Conservation (phyloP, 2,888 invertebrate genomes). For the Cynaeus angustus region DNA sequence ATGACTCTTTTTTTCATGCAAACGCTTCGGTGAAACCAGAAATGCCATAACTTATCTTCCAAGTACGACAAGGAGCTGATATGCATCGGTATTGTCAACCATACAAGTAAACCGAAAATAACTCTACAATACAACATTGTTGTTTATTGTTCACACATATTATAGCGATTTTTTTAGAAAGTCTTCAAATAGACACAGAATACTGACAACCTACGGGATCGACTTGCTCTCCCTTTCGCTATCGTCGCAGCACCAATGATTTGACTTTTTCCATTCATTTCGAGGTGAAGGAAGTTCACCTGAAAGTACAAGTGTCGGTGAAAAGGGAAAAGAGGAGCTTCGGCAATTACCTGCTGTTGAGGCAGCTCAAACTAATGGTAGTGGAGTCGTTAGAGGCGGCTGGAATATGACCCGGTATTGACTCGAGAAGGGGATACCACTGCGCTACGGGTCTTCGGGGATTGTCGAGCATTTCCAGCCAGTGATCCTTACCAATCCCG, state of each 20-base stretch:
- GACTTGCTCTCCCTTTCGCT: constrained; percentile 29
- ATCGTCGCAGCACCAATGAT: constrained; percentile 42
- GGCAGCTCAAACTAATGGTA: constrained; percentile 77
- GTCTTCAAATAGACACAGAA: constrained; percentile 43
- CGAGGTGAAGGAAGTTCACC: constrained; percentile 16
- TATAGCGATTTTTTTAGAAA: constrained; percentile 41
- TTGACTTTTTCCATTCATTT: constrained; percentile 25
- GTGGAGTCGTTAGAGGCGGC: constrained; percentile 70
- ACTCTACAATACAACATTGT: constrained; percentile 43
- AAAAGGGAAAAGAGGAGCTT: neutral
- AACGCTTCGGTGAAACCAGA: constrained; percentile 12
- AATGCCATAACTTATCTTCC: constrained; percentile 3
- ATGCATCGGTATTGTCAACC: constrained; percentile 47
- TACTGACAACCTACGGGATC: constrained; percentile 45
- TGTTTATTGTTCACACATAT: constrained; percentile 49
- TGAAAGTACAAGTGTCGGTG: constrained; percentile 7
- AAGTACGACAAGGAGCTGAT: constrained; percentile 33
- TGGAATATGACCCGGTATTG: constrained; percentile 78
- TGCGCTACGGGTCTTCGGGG: constrained; percentile 88
- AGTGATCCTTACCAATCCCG: constrained; percentile 87
- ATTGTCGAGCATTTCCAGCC: constrained; percentile 90
- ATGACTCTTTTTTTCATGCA: neutral
- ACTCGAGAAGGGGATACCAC: constrained; percentile 87
- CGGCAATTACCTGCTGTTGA: constrained; percentile 72
- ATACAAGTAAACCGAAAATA: constrained; percentile 37